Evolutionary conservation across 2,888 invertebrate genomes (phyloP).

Genomic region (Lasioglossum marginatum): DNA sequence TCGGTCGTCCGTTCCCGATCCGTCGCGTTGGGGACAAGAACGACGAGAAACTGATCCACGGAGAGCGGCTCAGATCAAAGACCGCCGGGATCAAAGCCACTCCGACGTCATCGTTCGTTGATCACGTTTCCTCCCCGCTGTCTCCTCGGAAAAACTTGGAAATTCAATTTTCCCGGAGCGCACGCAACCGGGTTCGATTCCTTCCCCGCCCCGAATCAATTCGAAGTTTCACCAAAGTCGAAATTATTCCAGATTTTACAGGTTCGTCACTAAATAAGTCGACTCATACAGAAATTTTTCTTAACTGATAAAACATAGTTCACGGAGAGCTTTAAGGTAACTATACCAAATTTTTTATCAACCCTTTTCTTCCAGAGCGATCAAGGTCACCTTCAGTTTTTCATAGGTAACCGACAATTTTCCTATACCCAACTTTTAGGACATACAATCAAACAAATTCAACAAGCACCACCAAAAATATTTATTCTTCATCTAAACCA

Average conservation of each 20-base stretch:
- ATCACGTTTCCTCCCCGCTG: constrained; percentile 34
- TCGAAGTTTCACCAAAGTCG: neutral
- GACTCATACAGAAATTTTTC: no score
- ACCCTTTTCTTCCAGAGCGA: no score
- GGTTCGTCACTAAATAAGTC: no score
- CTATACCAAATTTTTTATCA: no score
- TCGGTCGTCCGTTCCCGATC: constrained; percentile 3
- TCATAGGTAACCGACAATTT: no score
- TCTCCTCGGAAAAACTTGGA: constrained; percentile 45
- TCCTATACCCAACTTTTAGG: no score
- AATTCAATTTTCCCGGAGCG: constrained; percentile 39
- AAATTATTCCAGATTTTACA: neutral
- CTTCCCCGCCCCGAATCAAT: neutral
- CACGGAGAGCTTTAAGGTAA: no score
- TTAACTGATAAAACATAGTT: no score
- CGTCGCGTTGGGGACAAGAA: constrained; percentile 2
- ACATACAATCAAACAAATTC: no score
- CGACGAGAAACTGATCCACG: constrained; percentile 39
- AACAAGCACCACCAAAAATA: no score
- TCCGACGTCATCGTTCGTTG: constrained; percentile 58
- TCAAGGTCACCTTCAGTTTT: no score
- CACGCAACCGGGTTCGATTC: constrained; percentile 6
- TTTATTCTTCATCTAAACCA: no score
- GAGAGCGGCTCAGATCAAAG: constrained; percentile 57
- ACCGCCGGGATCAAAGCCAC: constrained; percentile 57